Base-by-base conservation (phyloP, 2,888 invertebrate species). In the Chaetogeoica ovagalla region DNA sequence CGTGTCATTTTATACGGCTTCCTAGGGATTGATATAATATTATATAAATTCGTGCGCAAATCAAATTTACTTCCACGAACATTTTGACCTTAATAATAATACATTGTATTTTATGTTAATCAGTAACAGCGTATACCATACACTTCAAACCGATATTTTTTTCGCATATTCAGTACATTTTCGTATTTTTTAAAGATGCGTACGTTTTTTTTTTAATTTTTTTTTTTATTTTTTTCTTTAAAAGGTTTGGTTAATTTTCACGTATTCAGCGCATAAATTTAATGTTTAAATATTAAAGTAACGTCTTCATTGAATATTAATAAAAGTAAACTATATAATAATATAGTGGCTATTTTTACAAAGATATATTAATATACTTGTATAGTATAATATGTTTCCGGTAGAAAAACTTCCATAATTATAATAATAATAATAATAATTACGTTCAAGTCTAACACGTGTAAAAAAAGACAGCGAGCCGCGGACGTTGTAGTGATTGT, bases 51-150 rank as follows among this genome's bases (percentile, higher is more conserved):
- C 37, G 62, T 55, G 43, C 43, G 52, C n/a, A 74, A 65, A 74
- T 65, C 65, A 37, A 74, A 74, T 65, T 74, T 55, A 55, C 37
- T 74, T 55, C 39, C 37, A 55, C 55, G 39, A 65, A 55, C 74
- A 74, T 74, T 65, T 65, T 74, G 74, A 74, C 74, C 74, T 74
- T 74, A 74, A n/a, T n/a, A n/a, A n/a, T n/a, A n/a, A 65, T 74
- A 43, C 43, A 65, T 19, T 17, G 30, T 39, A 39, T 30, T 30
- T 30, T 30, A 55, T 30, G 39, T 65, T 21, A 39, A 74, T 30
- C 43, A 62, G 30, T 62, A 17, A 30, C n/a, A n/a, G 30, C 52
- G 21, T 68, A 52, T 68, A 52, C 17, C 13, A 5, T 52, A 52
- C 9, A 43, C 43, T 43, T 43, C 9, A 43, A 3, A 43, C 9